These are phyloP conservation scores for Sialia sialis DNA, from an alignment of 2,113 vertebrate genomes.

Conservation along the genomic window DNA sequence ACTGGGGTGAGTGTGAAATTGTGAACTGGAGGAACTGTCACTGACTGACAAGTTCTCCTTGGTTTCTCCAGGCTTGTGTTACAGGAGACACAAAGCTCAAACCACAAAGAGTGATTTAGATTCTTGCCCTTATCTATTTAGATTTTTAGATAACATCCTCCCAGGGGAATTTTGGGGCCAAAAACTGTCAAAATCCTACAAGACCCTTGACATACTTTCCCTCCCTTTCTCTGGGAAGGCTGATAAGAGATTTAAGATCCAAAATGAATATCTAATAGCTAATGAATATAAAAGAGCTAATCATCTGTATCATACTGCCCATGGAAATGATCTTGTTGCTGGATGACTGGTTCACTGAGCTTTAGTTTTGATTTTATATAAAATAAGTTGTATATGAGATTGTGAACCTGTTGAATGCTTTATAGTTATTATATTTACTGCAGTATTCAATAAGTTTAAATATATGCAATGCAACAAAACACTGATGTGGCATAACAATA, in stretches of 20 bases:
- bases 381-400: not conserved
- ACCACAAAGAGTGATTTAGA: not conserved
- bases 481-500: not conserved
- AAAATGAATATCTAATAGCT: too few species aligned
- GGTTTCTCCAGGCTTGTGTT: not conserved
- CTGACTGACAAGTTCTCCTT: not conserved
- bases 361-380: not conserved
- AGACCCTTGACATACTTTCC: not conserved
- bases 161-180: not conserved
- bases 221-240: not conserved
- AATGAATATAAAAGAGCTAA: not conserved
- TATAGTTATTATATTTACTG: not conserved
- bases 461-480: not conserved
- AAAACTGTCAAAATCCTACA: not conserved
- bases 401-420: not conserved
- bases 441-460: not conserved
- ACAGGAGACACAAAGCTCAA: not conserved
- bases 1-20: not conserved
- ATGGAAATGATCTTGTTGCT: not conserved
- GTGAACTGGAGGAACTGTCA: rapidly evolving
- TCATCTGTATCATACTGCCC: not conserved
- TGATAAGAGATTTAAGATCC: not conserved
- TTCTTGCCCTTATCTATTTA: not conserved
- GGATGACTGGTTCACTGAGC: not conserved
- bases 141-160: not conserved